phyloP scores from a whole-genome alignment of 2,888 invertebrate species.

The Rhagonycha fulva region DNA sequence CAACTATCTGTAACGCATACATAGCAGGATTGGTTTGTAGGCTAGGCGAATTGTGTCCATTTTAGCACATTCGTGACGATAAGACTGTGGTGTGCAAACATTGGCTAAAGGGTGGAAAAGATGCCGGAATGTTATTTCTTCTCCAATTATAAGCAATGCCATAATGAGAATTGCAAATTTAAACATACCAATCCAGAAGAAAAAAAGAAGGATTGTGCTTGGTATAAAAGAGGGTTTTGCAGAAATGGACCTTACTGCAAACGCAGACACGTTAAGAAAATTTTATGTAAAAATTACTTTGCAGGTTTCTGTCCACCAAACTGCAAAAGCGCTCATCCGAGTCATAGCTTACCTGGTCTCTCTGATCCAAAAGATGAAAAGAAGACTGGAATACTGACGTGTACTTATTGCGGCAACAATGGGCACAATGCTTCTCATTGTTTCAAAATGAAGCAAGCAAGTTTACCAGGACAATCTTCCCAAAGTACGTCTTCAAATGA shows the following conservation, averaged over 20 bases:
- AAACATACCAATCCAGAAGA: too few species aligned
- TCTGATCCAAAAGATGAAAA: not conserved
- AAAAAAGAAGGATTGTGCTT: not conserved
- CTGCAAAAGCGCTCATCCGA: not conserved
- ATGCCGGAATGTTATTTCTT: constrained; percentile 99
- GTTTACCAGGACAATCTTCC: too few species aligned
- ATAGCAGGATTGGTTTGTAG: constrained; percentile 70
- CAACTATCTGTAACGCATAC: constrained; percentile 96
- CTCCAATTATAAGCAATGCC: too few species aligned
- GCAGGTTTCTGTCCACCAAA: not conserved
- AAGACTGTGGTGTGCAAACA: constrained; percentile 99
- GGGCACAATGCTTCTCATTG: not conserved
- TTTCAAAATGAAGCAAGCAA: too few species aligned
- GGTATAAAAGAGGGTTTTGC: not conserved
- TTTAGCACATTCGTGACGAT: constrained; percentile 95
- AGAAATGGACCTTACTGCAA: not conserved
- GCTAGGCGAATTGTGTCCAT: constrained; percentile 92
- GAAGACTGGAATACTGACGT: not conserved
- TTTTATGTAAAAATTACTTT: not conserved
- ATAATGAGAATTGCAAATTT: too few species aligned
- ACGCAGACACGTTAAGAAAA: not conserved
- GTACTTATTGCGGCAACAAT: not conserved
- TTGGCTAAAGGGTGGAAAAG: constrained; percentile 99
- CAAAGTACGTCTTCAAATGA: too few species aligned
- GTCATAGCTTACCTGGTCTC: not conserved